Evolutionary conservation across 1,140 invertebrate genomes (phyloP).

Genomic region (Lerema accius): DNA sequence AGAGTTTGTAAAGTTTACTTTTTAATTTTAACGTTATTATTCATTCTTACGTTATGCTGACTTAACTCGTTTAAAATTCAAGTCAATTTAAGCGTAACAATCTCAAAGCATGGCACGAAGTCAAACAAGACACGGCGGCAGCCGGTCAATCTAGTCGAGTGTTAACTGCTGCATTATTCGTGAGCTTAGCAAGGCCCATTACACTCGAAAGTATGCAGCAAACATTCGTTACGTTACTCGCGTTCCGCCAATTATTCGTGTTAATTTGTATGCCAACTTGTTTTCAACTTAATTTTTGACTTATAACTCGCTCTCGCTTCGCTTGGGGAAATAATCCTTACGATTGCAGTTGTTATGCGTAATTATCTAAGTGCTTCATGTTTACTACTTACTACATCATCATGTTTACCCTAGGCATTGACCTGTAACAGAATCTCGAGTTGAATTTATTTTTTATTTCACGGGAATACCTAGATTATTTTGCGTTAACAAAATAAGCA

Average conservation of each 20-base stretch:
- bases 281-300: conserved; percentile 15
- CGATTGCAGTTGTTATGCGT: not conserved
- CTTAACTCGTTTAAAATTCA: conserved; percentile 20
- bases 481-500: too few relatives aligned
- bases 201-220: conserved; percentile 60
- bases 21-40: not conserved
- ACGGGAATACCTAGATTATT: too few relatives aligned
- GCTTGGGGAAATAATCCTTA: not conserved
- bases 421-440: too few relatives aligned
- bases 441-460: too few relatives aligned
- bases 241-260: conserved; percentile 32
- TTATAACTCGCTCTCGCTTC: not conserved
- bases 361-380: not conserved
- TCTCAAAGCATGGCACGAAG: conserved; percentile 33
- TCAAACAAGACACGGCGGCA: conserved; percentile 36
- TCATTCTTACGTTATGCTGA: conserved; percentile 4
- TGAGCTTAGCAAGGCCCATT: conserved; percentile 55
- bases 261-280: conserved; percentile 22
- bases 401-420: too few relatives aligned
- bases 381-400: not conserved
- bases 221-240: conserved; percentile 36
- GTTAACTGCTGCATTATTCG: conserved; percentile 40
- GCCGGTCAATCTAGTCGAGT: conserved; percentile 43
- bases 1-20: not conserved
- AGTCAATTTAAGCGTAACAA: conserved; percentile 23